Base-by-base conservation (phyloP, 2,888 invertebrate species). In the Caradrina clavipalpis region DNA sequence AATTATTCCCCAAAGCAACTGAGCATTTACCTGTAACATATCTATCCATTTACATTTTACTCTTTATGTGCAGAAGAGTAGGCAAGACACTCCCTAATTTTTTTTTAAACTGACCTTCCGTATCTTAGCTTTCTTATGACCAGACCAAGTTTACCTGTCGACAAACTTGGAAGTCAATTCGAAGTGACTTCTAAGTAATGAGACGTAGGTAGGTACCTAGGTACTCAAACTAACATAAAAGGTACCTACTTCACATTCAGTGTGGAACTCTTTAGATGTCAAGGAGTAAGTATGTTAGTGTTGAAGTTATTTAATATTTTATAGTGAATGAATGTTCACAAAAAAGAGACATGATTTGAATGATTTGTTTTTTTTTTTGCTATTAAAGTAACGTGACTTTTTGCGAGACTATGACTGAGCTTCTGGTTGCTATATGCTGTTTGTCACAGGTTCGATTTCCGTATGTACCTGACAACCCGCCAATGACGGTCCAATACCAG, bases 91-190 rank as follows among this genome's bases (percentile, higher is more conserved):
- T n/a, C n/a, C n/a, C n/a, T n/a, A n/a, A n/a, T n/a, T n/a, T n/a
- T n/a, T n/a, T n/a, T n/a, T n/a, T n/a, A n/a, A n/a, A n/a, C 4
- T 0, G 2, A 19, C 8, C 31, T 70, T 67, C 75, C 67, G 39
- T 8, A 6, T 2, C 0, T 17, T 35, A 10, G 11, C 5, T 67
- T 7, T 49, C 11, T 4, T 19, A 22, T 55, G 42, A 22, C 17
- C 17, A 71, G 49, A 55, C 68, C 11, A 61, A 79, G 60, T 76
- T 76, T 66, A 78, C 68, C 57, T 76, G 80, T 59, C 35, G 61
- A 31, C 75, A 55, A 74, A 74, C 76, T 74, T 79, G 39, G 22
- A 50, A 76, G 80, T 76, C 53, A 74, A 73, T 79, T 79, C 58
- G 17, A 60, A 62, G 58, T 57, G 79, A 74, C 79, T 21, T 74